Conservation (phyloP, 1,140 invertebrate species). For the Achroia grisella region DNA sequence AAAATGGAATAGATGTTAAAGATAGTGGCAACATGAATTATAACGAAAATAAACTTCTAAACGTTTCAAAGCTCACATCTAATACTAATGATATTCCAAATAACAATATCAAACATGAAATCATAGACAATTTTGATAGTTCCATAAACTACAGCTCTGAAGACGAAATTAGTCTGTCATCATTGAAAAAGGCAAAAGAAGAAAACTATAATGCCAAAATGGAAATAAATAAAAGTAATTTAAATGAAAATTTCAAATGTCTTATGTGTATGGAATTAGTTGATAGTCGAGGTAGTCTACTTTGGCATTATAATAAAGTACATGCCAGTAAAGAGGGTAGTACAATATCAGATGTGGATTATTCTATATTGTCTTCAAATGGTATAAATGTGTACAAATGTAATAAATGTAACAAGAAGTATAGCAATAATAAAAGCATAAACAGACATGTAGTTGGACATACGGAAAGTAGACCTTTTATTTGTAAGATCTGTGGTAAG, state of each 20-base stretch:
- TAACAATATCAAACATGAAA: background rate
- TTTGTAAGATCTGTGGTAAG: conserved; percentile 54
- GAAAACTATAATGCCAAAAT: conserved; percentile 4
- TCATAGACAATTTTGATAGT: background rate
- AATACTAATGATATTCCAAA: background rate
- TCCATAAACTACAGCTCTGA: conserved; percentile 1
- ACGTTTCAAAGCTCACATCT: background rate
- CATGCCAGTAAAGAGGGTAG: conserved; percentile 11
- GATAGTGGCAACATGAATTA: background rate
- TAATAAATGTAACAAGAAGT: conserved; percentile 29
- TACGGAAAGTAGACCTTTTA: conserved; percentile 28
- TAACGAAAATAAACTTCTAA: background rate
- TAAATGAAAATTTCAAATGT: conserved; percentile 20
- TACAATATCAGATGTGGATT: conserved; percentile 1
- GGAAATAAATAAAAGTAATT: background rate
- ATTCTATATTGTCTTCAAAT: conserved; percentile 3
- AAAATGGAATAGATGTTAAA: conserved; percentile 3
- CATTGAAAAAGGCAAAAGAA: conserved; percentile 2
- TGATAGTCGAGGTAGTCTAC: conserved; percentile 17
- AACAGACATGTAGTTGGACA: conserved; percentile 28
- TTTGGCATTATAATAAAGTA: conserved; percentile 31
- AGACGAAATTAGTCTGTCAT: conserved; percentile 1
- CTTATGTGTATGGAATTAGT: conserved; percentile 35
- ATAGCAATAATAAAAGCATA: conserved; percentile 22
- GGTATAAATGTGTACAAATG: conserved; percentile 26